phyloP scores from a whole-genome alignment of 1,140 invertebrate species.

The Drosophila ironensis region DNA sequence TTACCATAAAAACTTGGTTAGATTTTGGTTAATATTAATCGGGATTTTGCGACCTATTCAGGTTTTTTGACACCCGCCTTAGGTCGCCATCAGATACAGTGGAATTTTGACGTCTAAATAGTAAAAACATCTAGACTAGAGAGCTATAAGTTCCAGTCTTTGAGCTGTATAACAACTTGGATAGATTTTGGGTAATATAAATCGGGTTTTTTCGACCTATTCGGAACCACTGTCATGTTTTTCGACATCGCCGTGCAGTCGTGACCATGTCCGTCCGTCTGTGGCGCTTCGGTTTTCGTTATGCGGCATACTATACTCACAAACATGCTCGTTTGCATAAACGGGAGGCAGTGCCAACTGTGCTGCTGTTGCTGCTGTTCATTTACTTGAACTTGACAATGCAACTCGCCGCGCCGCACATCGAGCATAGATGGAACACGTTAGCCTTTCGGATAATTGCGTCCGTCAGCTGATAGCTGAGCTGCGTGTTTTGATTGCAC shows the following conservation, averaged over 20 bases:
- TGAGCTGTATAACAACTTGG: too few species aligned
- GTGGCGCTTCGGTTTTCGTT: background rate
- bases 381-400: conserved; percentile 76
- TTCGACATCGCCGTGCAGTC: conserved; percentile 7
- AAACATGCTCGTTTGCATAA: conserved; percentile 51
- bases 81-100: too few species aligned
- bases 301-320: conserved; percentile 1
- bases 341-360: conserved; percentile 7
- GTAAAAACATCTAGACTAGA: too few species aligned
- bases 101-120: too few species aligned
- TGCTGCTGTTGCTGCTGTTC: conserved; percentile 39
- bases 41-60: too few species aligned
- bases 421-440: conserved; percentile 19
- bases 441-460: conserved; percentile 40
- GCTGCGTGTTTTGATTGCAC: background rate
- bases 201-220: too few species aligned
- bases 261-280: conserved; percentile 18
- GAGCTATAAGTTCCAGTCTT: too few species aligned
- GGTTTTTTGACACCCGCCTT: too few species aligned
- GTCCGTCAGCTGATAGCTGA: conserved; percentile 10
- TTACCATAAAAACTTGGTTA: too few species aligned
- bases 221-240: background rate
- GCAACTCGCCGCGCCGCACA: conserved; percentile 41
- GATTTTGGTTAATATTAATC: too few species aligned
- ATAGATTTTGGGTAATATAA: too few species aligned